Percentiles rank a stretch among this genome's conserved stretches.
phyloP scores from a whole-genome alignment of 2,888 invertebrate species.

The Plagiodera versicolora region DNA sequence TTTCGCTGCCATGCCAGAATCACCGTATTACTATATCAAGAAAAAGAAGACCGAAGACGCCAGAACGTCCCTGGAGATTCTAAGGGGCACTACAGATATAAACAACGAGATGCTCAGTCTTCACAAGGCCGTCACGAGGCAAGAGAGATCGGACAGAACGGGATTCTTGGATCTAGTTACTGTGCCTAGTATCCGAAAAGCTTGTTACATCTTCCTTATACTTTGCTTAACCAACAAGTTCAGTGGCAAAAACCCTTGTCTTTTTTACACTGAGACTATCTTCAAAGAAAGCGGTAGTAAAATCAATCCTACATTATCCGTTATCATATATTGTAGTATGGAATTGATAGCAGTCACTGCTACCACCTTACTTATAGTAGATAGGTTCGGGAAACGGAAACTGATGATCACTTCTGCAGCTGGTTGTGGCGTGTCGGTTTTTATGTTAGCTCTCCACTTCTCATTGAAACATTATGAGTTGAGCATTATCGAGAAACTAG shows the following conservation, averaged over 20 bases:
- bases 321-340: slow-evolving; percentile 62
- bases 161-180: slow-evolving; percentile 58
- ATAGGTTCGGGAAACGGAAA: slow-evolving; percentile 66
- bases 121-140: slow-evolving; percentile 47
- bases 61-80: slow-evolving; percentile 58
- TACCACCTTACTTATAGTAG: slow-evolving; percentile 58
- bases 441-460: slow-evolving; percentile 54
- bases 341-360: slow-evolving; percentile 61
- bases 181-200: slow-evolving; percentile 63
- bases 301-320: slow-evolving; percentile 59
- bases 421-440: slow-evolving; percentile 52
- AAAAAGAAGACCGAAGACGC: slow-evolving; percentile 55
- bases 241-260: slow-evolving; percentile 65
- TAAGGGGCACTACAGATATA: slow-evolving; percentile 58
- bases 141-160: slow-evolving; percentile 55
- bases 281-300: slow-evolving; percentile 58
- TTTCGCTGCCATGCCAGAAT: slow-evolving; percentile 69
- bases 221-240: slow-evolving; percentile 66
- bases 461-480: slow-evolving; percentile 52
- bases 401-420: slow-evolving; percentile 61
- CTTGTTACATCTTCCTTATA: slow-evolving; percentile 62
- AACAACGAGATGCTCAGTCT: slow-evolving; percentile 57
- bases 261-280: slow-evolving; percentile 66
- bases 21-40: slow-evolving; percentile 58
- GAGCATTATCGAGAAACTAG: slow-evolving; percentile 43